Percentiles rank a stretch among this genome's conserved stretches.
Conservation (phyloP, 1,140 invertebrate species). For the Drosophila seguyi region DNA sequence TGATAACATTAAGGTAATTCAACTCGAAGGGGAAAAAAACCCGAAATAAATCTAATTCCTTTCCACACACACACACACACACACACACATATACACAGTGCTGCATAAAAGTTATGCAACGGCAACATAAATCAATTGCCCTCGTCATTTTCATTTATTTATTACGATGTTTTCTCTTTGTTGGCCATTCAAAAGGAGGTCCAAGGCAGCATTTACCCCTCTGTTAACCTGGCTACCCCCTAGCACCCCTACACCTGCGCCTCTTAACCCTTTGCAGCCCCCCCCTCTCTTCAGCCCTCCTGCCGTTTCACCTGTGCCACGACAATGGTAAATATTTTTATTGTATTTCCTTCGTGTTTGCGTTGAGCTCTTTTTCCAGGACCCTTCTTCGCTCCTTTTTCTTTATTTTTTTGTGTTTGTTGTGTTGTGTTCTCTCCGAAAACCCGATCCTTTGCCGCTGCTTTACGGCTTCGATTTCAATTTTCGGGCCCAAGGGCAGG, state of each 20-base stretch:
- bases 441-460: slow-evolving; percentile 35
- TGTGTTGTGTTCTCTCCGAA: slow-evolving; percentile 10
- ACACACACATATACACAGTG: slow-evolving; percentile 4
- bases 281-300: too few species aligned
- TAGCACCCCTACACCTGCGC: not conserved
- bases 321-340: slow-evolving; percentile 69
- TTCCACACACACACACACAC: slow-evolving; percentile 5
- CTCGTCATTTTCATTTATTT: slow-evolving; percentile 57
- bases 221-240: not conserved
- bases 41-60: slow-evolving; percentile 42
- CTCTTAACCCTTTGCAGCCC: slow-evolving; percentile 12
- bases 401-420: slow-evolving; percentile 2
- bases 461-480: slow-evolving; percentile 78
- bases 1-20: slow-evolving; percentile 38
- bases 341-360: slow-evolving; percentile 64
- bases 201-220: slow-evolving; percentile 17
- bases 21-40: slow-evolving; percentile 1
- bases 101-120: slow-evolving; percentile 53
- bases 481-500: slow-evolving; percentile 61
- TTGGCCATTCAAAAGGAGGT: slow-evolving; percentile 24
- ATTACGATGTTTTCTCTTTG: slow-evolving; percentile 44
- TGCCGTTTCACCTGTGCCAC: slow-evolving; percentile 53
- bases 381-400: slow-evolving; percentile 7
- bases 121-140: slow-evolving; percentile 55
- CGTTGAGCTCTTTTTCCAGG: slow-evolving; percentile 21